Conservation (phyloP, 1,140 invertebrate species). For the Saccostrea cuccullata region DNA sequence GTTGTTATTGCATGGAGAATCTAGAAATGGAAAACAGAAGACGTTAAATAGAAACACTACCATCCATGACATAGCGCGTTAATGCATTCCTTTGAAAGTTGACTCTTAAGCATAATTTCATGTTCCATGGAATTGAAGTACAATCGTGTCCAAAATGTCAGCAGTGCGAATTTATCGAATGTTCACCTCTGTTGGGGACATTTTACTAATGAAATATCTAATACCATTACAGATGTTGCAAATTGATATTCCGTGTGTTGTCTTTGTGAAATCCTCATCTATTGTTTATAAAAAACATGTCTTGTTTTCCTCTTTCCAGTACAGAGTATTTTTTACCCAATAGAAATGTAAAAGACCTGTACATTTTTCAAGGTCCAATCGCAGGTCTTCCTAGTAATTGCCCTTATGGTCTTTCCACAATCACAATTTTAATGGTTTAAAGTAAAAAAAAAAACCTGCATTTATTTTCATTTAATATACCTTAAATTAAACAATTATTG, state of each 20-base stretch:
- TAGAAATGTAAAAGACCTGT: too few relatives aligned
- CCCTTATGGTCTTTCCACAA: too few relatives aligned
- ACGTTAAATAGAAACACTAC: conserved; percentile 4
- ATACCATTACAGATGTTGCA: background rate
- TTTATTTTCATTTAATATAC: too few relatives aligned
- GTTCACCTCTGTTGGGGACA: conserved; percentile 3
- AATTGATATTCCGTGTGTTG: background rate
- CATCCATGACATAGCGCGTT: background rate
- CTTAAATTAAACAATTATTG: too few relatives aligned
- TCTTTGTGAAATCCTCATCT: background rate
- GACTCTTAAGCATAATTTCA: conserved; percentile 5
- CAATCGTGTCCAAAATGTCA: conserved; percentile 8
- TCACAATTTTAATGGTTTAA: too few relatives aligned
- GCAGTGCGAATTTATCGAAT: background rate
- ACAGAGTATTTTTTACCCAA: too few relatives aligned
- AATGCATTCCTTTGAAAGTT: conserved; percentile 21
- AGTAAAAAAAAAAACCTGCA: too few relatives aligned
- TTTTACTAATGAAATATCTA: conserved; percentile 13
- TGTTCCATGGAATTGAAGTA: background rate
- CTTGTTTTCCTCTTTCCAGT: background rate
- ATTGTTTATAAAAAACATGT: background rate
- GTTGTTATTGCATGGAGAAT: conserved; percentile 16
- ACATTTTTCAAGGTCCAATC: too few relatives aligned
- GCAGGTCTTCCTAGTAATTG: too few relatives aligned
- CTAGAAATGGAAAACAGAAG: conserved; percentile 10